These are phyloP conservation scores for Pandemis heparana DNA, from an alignment of 2,888 invertebrate species.

Conservation along the genomic window DNA sequence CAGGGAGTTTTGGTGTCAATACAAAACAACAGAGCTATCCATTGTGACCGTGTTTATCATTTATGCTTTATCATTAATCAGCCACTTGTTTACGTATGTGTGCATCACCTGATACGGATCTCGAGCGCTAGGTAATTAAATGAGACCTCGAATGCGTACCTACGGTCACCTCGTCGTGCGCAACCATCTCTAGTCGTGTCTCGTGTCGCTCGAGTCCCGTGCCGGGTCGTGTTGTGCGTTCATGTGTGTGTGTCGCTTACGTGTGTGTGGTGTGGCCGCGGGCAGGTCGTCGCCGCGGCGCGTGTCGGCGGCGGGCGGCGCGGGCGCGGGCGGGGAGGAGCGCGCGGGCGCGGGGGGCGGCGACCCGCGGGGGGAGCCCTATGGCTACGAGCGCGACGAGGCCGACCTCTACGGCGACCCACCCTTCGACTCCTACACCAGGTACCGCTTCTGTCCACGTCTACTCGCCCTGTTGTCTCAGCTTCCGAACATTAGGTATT, in stretches of 20 bases:
- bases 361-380: constrained; percentile 47
- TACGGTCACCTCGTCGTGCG: no score
- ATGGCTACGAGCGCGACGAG: constrained; percentile 72
- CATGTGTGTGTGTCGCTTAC: constrained; percentile 42
- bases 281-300: constrained; percentile 71
- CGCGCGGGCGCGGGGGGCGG: constrained; percentile 44
- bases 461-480: background rate
- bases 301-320: constrained; percentile 45
- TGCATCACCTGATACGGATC: no score
- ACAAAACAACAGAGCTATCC: no score
- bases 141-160: no score
- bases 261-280: constrained; percentile 48
- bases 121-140: no score
- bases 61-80: no score
- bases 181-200: no score
- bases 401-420: constrained; percentile 77
- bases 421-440: constrained; percentile 69
- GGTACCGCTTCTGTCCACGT: constrained; percentile 53
- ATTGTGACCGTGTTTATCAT: no score
- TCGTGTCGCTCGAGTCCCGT: no score
- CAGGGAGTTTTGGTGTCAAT: no score
- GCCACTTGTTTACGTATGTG: no score
- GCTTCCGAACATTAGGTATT: background rate
- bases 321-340: constrained; percentile 44
- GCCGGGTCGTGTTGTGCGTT: no score